Base-by-base conservation (phyloP, 2,888 invertebrate species). In the Melanchra persicariae region DNA sequence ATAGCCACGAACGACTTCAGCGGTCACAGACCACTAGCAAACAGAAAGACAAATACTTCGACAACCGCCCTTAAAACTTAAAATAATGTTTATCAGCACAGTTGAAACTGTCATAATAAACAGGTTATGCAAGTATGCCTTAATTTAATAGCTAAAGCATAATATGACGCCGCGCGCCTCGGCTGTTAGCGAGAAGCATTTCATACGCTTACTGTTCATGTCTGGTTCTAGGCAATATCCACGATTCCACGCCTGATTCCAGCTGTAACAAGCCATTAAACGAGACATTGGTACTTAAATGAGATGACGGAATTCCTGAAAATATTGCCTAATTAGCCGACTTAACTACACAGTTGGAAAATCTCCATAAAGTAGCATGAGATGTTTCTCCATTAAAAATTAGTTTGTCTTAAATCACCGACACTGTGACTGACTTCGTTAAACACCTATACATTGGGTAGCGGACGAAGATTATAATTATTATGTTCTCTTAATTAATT, bases 41-140 rank as follows among this genome's bases (percentile, higher is more conserved):
- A 51, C 70, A 77, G 82, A 24, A 26, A 30, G 6, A 19, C 59
- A 76, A 66, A 30, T 70, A n/a, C 17, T 77, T 22, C 0, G 7
- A 17, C 15, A 7, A n/a, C 10, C 17, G 26, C 40, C 5, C n/a
- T 37, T n/a, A n/a, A n/a, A n/a, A n/a, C n/a, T n/a, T n/a, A n/a
- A n/a, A n/a, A n/a, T n/a, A n/a, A n/a, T n/a, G n/a, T 17, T 45
- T 5, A 40, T 40, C 15, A 40, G 12, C 40, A 40, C 8, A 34
- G 9, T 8, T 34, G 34, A 6, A 5, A 34, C 9, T 0, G 9
- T 34, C 2, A 30, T 30, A 1, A 37, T n/a, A n/a, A n/a, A n/a
- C n/a, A n/a, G 43, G 15, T 19, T 10, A 10, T 22, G 12, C 12
- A 43, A 60, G 17, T n/a, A 9, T 9, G 2, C 22, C n/a, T 17